Evolutionary conservation across 2,113 vertebrate genomes (phyloP).

Genomic region (Hyperopisus bebe): DNA sequence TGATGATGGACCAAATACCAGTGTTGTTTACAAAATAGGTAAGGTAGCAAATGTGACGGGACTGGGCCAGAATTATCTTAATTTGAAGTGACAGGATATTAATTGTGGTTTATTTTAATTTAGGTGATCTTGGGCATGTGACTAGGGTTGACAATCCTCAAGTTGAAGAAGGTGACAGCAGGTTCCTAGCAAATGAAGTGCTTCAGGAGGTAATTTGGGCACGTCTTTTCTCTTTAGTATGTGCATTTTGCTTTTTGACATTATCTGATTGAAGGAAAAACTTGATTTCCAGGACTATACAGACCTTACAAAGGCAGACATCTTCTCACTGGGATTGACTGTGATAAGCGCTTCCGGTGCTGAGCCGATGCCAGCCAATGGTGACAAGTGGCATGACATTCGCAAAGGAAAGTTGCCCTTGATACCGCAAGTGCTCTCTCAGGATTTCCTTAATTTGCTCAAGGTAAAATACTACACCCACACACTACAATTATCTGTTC

Average conservation of each 20-base stretch:
- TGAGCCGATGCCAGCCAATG: constrained; percentile 86
- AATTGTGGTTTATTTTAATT: background rate
- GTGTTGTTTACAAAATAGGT: constrained; percentile 93
- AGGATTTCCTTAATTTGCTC: constrained; percentile 77
- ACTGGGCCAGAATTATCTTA: background rate
- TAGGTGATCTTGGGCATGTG: constrained; percentile 95
- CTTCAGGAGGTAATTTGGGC: constrained; percentile 79
- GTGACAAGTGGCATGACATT: constrained; percentile 94
- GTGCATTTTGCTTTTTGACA: background rate
- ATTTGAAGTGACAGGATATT: background rate
- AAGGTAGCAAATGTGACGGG: constrained; percentile 18
- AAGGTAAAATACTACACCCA: constrained; percentile 64
- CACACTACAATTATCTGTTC: background rate
- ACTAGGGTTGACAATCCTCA: constrained; percentile 88
- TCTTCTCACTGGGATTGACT: constrained; percentile 90
- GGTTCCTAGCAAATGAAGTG: constrained; percentile 93
- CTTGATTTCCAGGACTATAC: constrained; percentile 70
- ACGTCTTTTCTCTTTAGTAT: background rate
- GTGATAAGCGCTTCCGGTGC: constrained; percentile 83
- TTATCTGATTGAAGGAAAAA: background rate
- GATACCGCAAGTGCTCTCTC: constrained; percentile 85
- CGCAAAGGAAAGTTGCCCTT: constrained; percentile 79
- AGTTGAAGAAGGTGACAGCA: constrained; percentile 94
- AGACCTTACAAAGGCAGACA: constrained; percentile 83
- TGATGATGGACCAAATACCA: constrained; percentile 73